phyloP scores from a whole-genome alignment of 2,113 vertebrate genomes.

The Uria lomvia region DNA sequence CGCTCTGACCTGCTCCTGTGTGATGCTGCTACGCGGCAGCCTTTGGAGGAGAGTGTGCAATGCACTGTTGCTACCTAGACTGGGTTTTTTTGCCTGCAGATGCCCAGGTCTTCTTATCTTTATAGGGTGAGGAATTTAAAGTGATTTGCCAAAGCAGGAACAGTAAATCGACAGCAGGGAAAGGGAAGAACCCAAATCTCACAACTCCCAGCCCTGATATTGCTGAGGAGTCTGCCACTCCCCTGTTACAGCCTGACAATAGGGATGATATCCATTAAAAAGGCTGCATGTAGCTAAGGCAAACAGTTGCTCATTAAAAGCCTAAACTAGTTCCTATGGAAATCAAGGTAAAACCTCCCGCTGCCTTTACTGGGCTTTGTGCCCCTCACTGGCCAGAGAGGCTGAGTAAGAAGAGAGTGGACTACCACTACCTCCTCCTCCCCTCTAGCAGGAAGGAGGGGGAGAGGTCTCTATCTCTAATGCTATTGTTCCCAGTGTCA shows the following conservation, averaged over 20 bases:
- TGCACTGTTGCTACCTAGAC: neutral
- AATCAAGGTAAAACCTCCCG: neutral
- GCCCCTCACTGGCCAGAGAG: rapidly evolving
- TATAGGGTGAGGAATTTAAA: neutral
- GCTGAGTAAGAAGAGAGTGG: neutral
- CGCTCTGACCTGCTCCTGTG: neutral
- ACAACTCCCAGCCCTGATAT: neutral
- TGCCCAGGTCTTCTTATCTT: neutral
- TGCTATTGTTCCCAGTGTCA: constrained; percentile 36
- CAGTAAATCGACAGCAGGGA: neutral
- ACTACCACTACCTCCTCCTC: neutral
- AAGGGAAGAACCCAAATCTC: neutral
- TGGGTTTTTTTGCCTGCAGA: neutral
- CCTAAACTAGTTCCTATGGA: neutral
- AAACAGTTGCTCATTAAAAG: constrained; percentile 22
- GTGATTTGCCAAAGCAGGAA: neutral
- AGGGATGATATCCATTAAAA: neutral
- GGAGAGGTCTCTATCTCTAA: constrained; percentile 11
- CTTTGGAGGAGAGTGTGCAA: neutral
- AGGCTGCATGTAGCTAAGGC: neutral
- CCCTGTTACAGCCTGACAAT: neutral
- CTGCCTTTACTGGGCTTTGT: neutral
- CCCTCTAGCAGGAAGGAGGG: neutral
- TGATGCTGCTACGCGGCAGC: neutral
- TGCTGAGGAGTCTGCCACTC: neutral